These are phyloP conservation scores for Malurus melanocephalus DNA, from an alignment of 2,113 vertebrate genomes.

Conservation along the genomic window DNA sequence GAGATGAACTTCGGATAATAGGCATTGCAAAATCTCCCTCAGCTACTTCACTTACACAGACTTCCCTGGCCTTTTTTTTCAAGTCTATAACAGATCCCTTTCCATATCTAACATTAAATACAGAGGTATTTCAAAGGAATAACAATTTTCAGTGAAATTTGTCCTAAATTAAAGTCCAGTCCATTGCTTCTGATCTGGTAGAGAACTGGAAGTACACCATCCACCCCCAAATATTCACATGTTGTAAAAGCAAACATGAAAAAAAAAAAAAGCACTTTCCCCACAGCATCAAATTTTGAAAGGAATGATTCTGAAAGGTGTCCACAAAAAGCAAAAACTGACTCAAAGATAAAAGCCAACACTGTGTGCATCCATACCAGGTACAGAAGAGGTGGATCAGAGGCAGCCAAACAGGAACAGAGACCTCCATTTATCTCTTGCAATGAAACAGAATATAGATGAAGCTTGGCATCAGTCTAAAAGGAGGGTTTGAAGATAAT, in stretches of 20 bases:
- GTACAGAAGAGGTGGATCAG: constrained; percentile 21
- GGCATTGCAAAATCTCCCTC: background rate
- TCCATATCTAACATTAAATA: background rate
- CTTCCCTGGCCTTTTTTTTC: background rate
- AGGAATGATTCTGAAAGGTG: background rate
- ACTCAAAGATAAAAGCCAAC: constrained; percentile 5
- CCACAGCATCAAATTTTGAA: constrained; percentile 4
- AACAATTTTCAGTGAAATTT: background rate
- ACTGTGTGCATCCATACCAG: background rate
- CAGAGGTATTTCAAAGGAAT: background rate
- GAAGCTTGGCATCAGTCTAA: background rate
- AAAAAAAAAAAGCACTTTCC: background rate
- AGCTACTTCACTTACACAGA: background rate
- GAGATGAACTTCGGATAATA: background rate
- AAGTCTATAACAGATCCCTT: background rate
- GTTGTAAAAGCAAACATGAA: background rate
- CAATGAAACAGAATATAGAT: constrained; percentile 18
- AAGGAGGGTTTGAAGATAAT: background rate
- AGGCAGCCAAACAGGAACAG: constrained; percentile 13
- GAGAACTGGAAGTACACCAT: background rate
- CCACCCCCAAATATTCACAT: background rate
- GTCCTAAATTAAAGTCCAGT: background rate
- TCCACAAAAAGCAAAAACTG: constrained; percentile 14
- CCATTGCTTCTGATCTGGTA: background rate
- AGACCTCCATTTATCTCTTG: constrained; percentile 16